Conservation (phyloP, 2,797 vertebrate genomes). For the Sphaeramia orbicularis region DNA sequence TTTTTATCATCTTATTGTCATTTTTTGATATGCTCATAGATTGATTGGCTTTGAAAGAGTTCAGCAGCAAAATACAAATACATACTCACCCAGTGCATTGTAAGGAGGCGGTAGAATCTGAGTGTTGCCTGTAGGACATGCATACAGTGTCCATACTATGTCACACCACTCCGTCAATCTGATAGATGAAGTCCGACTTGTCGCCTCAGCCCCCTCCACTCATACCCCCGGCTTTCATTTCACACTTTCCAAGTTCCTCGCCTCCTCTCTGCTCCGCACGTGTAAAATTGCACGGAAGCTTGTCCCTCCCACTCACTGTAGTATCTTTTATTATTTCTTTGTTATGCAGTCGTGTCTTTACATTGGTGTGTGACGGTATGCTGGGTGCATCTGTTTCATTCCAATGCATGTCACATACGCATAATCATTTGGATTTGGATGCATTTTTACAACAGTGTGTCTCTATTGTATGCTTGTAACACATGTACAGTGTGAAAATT, state of each 20-base stretch:
- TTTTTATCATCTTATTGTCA: too few species aligned
- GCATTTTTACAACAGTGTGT: constrained; percentile 1
- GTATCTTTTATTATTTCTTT: neutral
- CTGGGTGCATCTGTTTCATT: neutral
- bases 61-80: neutral
- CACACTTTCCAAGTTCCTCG: constrained; percentile 62
- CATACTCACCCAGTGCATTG: neutral
- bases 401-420: neutral
- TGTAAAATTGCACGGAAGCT: constrained; percentile 24
- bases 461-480: neutral
- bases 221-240: constrained; percentile 65
- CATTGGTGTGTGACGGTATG: neutral
- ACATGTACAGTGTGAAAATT: constrained; percentile 19
- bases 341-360: neutral
- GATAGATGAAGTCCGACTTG: constrained; percentile 67
- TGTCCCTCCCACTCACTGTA: constrained; percentile 6
- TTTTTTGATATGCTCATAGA: too few species aligned
- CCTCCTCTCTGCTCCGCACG: constrained; percentile 47
- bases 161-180: constrained; percentile 49
- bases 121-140: constrained; percentile 19
- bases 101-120: constrained; percentile 1
- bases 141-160: constrained; percentile 31
- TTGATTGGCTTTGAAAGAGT: neutral
- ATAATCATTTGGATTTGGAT: neutral
- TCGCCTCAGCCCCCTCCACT: constrained; percentile 32